Evolutionary conservation across 1,140 invertebrate genomes (phyloP).

Genomic region (Helicorthomorpha holstii): DNA sequence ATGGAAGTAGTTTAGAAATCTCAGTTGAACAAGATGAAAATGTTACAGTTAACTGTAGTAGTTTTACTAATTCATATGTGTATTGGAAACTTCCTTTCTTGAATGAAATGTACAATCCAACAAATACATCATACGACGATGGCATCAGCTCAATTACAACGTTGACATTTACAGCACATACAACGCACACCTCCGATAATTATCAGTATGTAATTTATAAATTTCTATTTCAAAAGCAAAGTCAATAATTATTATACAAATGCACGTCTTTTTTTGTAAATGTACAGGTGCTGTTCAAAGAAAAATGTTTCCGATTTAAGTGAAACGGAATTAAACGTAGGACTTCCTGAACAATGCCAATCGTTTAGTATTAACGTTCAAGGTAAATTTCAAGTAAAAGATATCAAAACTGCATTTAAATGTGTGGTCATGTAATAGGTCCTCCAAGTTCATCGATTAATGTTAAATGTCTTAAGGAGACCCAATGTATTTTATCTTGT

Average conservation of each 20-base stretch:
- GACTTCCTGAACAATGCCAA: neutral
- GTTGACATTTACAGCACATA: neutral
- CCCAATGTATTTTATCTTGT: too few relatives aligned
- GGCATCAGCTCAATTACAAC: neutral
- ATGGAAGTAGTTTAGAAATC: neutral
- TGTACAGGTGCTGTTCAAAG: neutral
- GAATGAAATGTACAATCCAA: neutral
- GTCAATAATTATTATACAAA: neutral
- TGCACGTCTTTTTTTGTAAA: neutral
- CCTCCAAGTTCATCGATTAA: too few relatives aligned
- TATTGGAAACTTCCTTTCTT: neutral
- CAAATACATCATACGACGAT: neutral
- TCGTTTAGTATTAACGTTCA: neutral
- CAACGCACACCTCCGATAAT: neutral
- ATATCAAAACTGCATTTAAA: too few relatives aligned
- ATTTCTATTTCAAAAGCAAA: neutral
- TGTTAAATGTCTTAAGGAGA: too few relatives aligned
- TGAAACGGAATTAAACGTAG: neutral
- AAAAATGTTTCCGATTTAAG: neutral
- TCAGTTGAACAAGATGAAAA: neutral
- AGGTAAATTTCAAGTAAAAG: neutral
- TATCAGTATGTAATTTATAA: neutral
- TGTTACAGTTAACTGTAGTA: neutral
- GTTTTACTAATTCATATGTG: neutral
- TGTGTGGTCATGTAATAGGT: too few relatives aligned